Base-by-base conservation (phyloP, 35 echinoderm and acorn worm genomes). In the Ophiothrix spiculata region DNA sequence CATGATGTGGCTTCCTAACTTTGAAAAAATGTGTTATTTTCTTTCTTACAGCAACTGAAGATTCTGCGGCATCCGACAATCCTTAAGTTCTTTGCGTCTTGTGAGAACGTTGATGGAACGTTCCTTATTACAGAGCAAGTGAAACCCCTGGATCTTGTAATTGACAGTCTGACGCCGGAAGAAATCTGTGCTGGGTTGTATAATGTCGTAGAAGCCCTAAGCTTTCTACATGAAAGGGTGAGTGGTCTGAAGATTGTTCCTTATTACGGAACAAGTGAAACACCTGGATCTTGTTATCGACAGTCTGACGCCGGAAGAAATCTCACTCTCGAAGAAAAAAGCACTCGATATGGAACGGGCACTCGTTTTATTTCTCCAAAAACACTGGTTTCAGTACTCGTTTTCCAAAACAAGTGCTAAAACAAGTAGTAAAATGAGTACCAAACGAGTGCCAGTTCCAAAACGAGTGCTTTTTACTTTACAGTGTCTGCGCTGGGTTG, bases 51-150 rank as follows among this genome's bases (percentile, higher is more conserved):
- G 90, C 94, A 97, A 97, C 94, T 98, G 21, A 91, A 98, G 74
- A 90, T 93, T 21, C 75, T 98, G 16, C 88, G 91, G 14, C 95
- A 97, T 84, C 91, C 92, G 36, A 98, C 95, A 4, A 98, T 94
- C 40, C 81, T 93, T 56, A 98, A 98, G 82, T 98, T 98, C 86
- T 98, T 98, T 86, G 95, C 88, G 29, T 98, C 92, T 31, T 98
- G 95, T 64, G 92, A 98, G 28, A 94, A 89, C 77, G 85, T 98
- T 4, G 95, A 98, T 56, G 92, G 91, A 0, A 98, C 95, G 4
- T 98, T 83, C 45, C 86, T 98, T 40, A 88, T 98, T 4, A 98
- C 95, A 17, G 95, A 98, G 82, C 91, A 93, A 81, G 95, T 98
- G 1, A 87, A 93, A 85, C 95, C 95, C 31, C 76, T 98, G 46